Evolutionary conservation across 2,113 vertebrate genomes (phyloP).

Genomic region (Tragelaphus buxtoni): DNA sequence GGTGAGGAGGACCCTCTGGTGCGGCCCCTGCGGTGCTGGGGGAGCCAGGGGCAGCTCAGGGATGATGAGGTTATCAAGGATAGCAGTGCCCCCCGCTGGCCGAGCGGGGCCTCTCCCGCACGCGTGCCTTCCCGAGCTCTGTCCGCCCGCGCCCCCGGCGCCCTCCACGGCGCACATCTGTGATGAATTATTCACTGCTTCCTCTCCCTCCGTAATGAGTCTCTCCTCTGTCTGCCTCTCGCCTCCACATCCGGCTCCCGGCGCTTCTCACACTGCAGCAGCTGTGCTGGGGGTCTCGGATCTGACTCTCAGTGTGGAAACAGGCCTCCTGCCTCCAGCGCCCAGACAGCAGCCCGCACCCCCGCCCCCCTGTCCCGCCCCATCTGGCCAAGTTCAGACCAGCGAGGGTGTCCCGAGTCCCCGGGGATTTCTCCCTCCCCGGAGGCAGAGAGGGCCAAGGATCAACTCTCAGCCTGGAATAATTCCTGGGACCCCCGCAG

Average conservation of each 20-base stretch:
- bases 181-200: not conserved
- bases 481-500: not conserved
- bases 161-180: rapidly evolving
- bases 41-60: not conserved
- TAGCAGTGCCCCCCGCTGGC: not conserved
- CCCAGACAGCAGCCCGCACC: not conserved
- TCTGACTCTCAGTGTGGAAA: not conserved
- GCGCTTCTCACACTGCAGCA: not conserved
- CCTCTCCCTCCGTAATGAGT: not conserved
- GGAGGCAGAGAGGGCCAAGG: not conserved
- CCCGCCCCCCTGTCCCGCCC: not conserved
- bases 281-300: not conserved
- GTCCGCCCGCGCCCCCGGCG: not conserved
- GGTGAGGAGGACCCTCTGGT: not conserved
- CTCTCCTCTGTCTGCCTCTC: not conserved
- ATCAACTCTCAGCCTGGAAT: not conserved
- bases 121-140: not conserved
- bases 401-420: not conserved
- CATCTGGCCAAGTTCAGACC: not conserved
- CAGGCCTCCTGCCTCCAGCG: not conserved
- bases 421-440: not conserved
- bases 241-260: not conserved
- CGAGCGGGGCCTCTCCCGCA: not conserved
- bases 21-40: not conserved
- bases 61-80: not conserved